These are phyloP conservation scores for Rhinolophus sinicus DNA, from an alignment of 2,113 vertebrate genomes.

Conservation along the genomic window DNA sequence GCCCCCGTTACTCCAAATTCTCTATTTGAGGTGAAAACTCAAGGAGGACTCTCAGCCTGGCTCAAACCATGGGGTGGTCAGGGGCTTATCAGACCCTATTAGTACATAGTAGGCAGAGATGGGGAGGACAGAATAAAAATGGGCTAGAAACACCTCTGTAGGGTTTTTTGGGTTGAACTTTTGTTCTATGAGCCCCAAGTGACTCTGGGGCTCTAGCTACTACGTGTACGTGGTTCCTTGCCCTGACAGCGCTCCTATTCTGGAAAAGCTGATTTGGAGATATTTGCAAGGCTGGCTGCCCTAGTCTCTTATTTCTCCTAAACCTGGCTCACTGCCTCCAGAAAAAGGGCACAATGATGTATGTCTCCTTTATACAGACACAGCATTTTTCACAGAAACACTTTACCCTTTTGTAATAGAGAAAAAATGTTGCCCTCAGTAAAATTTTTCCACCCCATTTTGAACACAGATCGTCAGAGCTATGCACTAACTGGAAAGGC, in stretches of 20 bases:
- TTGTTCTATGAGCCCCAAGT: neutral
- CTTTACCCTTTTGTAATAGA: slow-evolving; percentile 75
- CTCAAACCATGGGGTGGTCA: neutral
- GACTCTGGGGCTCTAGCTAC: neutral
- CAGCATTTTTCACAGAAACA: slow-evolving; percentile 78
- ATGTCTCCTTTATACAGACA: slow-evolving; percentile 74
- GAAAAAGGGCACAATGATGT: slow-evolving; percentile 30
- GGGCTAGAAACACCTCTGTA: neutral
- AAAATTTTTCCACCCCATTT: slow-evolving; percentile 76
- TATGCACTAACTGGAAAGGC: slow-evolving; percentile 77
- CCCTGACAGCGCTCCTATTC: neutral
- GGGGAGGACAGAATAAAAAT: neutral
- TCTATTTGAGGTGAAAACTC: neutral
- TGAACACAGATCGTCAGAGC: slow-evolving; percentile 66
- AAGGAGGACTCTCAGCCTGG: neutral
- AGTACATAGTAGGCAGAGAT: neutral
- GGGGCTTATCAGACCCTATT: neutral
- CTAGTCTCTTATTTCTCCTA: neutral
- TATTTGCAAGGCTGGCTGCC: slow-evolving; percentile 13
- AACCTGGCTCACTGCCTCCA: slow-evolving; percentile 56
- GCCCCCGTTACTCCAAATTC: neutral
- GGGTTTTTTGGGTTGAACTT: neutral
- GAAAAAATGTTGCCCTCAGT: slow-evolving; percentile 79
- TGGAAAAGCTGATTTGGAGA: neutral
- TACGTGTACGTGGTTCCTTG: neutral